Evolutionary conservation across 1,140 invertebrate genomes (phyloP).

Genomic region (Rhynchophorus ferrugineus): DNA sequence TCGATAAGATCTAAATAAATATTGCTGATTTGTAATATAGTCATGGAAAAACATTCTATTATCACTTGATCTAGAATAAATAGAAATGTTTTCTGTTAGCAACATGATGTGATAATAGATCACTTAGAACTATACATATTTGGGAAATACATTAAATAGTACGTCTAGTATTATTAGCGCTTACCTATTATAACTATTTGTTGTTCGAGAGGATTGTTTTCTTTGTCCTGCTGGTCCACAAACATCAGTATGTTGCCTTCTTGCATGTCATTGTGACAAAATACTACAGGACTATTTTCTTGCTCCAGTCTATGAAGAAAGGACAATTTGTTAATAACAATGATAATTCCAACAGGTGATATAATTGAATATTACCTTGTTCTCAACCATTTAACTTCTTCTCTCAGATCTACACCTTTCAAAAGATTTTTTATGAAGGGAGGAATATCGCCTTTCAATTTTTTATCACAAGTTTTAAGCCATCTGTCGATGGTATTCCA

Average conservation of each 20-base stretch:
- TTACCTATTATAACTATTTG: constrained; percentile 37
- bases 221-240: constrained; percentile 41
- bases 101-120: too few relatives aligned
- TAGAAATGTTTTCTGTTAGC: too few relatives aligned
- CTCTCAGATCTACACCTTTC: constrained; percentile 48
- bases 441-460: constrained; percentile 31
- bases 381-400: constrained; percentile 59
- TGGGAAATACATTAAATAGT: neutral
- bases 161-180: neutral
- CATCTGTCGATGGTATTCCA: constrained; percentile 81
- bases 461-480: constrained; percentile 48
- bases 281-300: constrained; percentile 79
- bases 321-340: neutral
- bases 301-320: constrained; percentile 39
- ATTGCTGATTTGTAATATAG: too few relatives aligned
- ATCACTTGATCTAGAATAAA: too few relatives aligned
- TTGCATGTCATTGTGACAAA: constrained; percentile 97
- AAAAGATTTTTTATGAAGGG: constrained; percentile 27
- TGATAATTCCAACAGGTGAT: neutral
- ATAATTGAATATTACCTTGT: constrained; percentile 28
- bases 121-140: constrained; percentile 1
- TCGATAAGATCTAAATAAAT: too few relatives aligned
- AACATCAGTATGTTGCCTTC: constrained; percentile 69
- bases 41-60: too few relatives aligned
- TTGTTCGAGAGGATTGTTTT: constrained; percentile 33